Conservation (phyloP, 2,888 invertebrate genomes). For the Oligia fasciuncula region DNA sequence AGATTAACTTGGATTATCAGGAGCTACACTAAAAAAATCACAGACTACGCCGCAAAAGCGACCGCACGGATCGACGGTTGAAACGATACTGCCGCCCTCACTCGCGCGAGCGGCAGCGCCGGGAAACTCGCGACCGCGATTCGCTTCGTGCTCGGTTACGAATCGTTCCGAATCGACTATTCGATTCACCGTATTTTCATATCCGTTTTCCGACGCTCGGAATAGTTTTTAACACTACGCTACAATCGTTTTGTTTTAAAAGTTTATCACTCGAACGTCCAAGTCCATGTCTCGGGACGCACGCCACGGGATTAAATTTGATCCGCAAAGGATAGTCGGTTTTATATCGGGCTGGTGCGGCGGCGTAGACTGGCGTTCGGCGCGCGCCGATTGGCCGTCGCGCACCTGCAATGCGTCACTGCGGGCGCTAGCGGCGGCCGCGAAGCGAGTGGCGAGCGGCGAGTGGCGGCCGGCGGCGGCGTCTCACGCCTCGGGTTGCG, state of each 20-base stretch:
- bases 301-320: slow-evolving; percentile 91
- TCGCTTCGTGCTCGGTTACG: slow-evolving; percentile 85
- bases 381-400: slow-evolving; percentile 94
- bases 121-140: slow-evolving; percentile 87
- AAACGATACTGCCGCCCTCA: slow-evolving; percentile 91
- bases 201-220: slow-evolving; percentile 81
- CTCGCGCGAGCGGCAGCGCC: slow-evolving; percentile 88
- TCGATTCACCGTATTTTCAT: slow-evolving; percentile 86
- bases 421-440: slow-evolving; percentile 84
- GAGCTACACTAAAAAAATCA: slow-evolving; percentile 90
- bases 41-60: slow-evolving; percentile 90
- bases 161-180: slow-evolving; percentile 87
- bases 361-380: slow-evolving; percentile 93
- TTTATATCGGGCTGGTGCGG: slow-evolving; percentile 93
- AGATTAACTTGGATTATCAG: slow-evolving; percentile 91
- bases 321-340: slow-evolving; percentile 91
- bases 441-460: slow-evolving; percentile 65
- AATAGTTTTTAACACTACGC: slow-evolving; percentile 74
- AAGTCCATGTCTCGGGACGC: slow-evolving; percentile 89
- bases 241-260: slow-evolving; percentile 76
- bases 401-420: slow-evolving; percentile 97
- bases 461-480: slow-evolving; percentile 66
- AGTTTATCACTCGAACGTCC: slow-evolving; percentile 81
- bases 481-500: slow-evolving; percentile 69
- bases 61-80: slow-evolving; percentile 89